phyloP scores from a whole-genome alignment of 1,140 invertebrate genomes.

The Drosophila oshimai region DNA sequence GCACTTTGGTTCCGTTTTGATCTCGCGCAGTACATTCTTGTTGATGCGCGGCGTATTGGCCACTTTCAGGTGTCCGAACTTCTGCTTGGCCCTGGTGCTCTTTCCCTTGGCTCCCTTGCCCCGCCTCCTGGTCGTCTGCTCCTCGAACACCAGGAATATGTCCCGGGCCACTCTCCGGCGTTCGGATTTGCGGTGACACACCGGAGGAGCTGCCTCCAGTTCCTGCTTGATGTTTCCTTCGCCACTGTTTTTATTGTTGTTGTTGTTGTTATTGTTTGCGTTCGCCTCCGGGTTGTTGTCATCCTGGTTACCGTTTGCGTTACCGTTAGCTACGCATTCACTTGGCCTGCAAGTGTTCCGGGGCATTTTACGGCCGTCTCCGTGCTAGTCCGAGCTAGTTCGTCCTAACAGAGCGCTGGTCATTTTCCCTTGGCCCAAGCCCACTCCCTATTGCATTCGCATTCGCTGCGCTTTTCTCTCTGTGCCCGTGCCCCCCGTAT shows the following conservation, averaged over 20 bases:
- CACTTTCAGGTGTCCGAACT: constrained; percentile 76
- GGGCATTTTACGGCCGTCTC: constrained; percentile 72
- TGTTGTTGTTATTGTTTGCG: constrained; percentile 27
- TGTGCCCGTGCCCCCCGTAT: constrained; percentile 39
- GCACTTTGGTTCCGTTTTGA: constrained; percentile 81
- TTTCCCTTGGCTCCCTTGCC: constrained; percentile 57
- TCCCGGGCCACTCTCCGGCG: constrained; percentile 79
- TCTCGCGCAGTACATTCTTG: constrained; percentile 68
- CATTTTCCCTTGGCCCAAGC: constrained; percentile 38
- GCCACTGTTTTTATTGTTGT: constrained; percentile 5
- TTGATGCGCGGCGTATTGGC: constrained; percentile 63
- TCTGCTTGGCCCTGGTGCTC: constrained; percentile 59
- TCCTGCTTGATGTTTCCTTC: constrained; percentile 57
- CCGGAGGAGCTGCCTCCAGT: constrained; percentile 57
- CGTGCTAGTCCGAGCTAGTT: constrained; percentile 43
- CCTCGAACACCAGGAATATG: constrained; percentile 79
- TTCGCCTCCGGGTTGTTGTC: constrained; percentile 8
- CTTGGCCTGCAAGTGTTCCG: constrained; percentile 78
- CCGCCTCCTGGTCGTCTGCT: constrained; percentile 62
- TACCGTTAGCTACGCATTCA: constrained; percentile 61
- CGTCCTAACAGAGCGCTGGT: constrained; percentile 35
- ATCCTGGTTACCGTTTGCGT: constrained; percentile 20
- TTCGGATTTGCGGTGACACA: constrained; percentile 76
- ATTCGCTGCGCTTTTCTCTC: constrained; percentile 23
- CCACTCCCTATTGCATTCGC: constrained; percentile 21